Base-by-base conservation (phyloP, 2,888 invertebrate genomes). In the Drosophila fungiperda region DNA sequence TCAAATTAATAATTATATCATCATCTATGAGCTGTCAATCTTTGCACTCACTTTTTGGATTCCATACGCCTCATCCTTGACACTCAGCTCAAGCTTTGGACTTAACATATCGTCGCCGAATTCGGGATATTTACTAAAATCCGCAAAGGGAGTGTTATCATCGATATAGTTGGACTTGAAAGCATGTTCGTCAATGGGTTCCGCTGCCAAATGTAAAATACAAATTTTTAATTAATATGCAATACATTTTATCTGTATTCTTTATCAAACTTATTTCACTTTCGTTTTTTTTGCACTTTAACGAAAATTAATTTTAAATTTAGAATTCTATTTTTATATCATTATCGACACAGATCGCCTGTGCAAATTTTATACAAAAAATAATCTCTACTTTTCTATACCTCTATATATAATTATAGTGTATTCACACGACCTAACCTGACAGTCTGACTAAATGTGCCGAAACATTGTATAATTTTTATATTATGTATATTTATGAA, bases 111-210 rank as follows among this genome's bases (percentile, higher is more conserved):
- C 85, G 64, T 77, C 80, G 49, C 61, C 70, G 68, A 65, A 84
- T 54, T 78, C 87, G 5, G 82, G 66, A 57, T 67, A 88, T 57
- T 89, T 89, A 38, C 82, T 83, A 33, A 89, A 89, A 67, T 89
- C 89, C 23, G 87, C 85, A 57, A 89, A 90, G n/a, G 87, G 89
- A 45, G 85, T 83, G 57, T 81, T 90, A 68, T 89, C 90, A 60
- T 91, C 85, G 11, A 87, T 80, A 66, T 78, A 87, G 68, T 72
- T 89, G 35, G 89, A 79, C 68, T 84, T 88, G 61, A 78, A 89
- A 49, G 74, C 78, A 74, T 83, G 77, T 59, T 89, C 89, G 33
- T 89, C 89, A 54, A 82, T 78, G 15, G 91, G 89, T 71, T 89
- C 89, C 71, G 89, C 89, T 89, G 55, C 26, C n/a, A 65, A 52